Evolutionary conservation across 2,888 invertebrate genomes (phyloP).

Genomic region (Tenthredo livida): DNA sequence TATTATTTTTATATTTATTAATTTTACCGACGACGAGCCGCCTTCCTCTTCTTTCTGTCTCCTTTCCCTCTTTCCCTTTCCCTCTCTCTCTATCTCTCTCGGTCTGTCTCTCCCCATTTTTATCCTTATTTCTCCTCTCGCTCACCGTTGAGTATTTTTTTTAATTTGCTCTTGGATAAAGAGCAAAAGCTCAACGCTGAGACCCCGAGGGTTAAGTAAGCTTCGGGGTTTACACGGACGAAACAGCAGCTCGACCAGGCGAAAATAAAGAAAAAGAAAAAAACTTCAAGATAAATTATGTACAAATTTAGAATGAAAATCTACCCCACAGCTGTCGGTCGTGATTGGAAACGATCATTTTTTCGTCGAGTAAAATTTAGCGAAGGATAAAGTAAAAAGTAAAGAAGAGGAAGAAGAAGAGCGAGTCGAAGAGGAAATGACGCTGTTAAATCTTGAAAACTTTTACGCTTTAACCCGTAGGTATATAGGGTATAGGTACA

Average conservation of each 20-base stretch:
- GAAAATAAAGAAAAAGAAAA: neutral
- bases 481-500: neutral
- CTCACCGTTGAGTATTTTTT: neutral
- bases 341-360: slow-evolving; percentile 12
- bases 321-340: neutral
- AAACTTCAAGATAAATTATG: slow-evolving; percentile 2
- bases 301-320: neutral
- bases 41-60: neutral
- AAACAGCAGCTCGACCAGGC: neutral
- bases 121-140: neutral
- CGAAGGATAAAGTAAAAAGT: neutral
- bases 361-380: neutral
- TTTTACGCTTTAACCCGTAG: slow-evolving; percentile 11
- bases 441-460: slow-evolving; percentile 25
- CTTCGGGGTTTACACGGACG: slow-evolving; percentile 21
- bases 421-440: slow-evolving; percentile 6
- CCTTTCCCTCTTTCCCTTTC: too few species aligned
- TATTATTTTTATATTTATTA: slow-evolving; percentile 37
- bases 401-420: neutral
- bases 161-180: slow-evolving; percentile 43
- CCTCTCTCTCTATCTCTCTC: neutral
- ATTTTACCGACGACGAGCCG: neutral
- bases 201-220: slow-evolving; percentile 34
- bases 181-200: neutral
- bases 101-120: neutral